phyloP scores from a whole-genome alignment of 2,888 invertebrate species.

The Amiota mariae region DNA sequence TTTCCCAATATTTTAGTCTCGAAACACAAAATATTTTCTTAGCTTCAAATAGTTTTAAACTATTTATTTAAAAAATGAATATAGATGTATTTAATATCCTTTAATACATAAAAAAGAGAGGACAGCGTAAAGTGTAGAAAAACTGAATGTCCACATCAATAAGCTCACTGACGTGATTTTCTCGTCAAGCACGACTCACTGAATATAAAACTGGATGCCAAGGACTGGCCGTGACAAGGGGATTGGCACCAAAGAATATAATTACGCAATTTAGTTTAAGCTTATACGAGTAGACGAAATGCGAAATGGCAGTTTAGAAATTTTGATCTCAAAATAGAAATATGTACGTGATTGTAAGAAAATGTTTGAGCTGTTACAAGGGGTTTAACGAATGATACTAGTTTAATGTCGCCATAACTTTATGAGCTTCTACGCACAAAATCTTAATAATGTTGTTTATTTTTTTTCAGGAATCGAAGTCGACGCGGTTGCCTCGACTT shows the following conservation, averaged over 20 bases:
- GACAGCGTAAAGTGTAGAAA: too few species aligned
- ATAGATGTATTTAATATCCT: too few species aligned
- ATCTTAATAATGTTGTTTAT: slow-evolving; percentile 6
- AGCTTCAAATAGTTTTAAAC: too few species aligned
- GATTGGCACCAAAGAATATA: slow-evolving; percentile 45
- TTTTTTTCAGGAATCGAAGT: slow-evolving; percentile 67
- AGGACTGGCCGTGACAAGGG: neutral
- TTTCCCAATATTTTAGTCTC: too few species aligned
- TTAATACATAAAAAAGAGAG: too few species aligned
- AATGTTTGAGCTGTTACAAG: too few species aligned
- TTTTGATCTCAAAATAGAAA: neutral
- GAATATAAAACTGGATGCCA: neutral
- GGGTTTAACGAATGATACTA: too few species aligned
- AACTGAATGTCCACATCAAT: too few species aligned
- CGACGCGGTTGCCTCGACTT: slow-evolving; percentile 70
- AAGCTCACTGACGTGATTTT: slow-evolving; percentile 40
- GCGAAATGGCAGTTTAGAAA: slow-evolving; percentile 11
- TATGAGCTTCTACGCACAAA: slow-evolving; percentile 10
- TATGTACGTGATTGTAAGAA: too few species aligned
- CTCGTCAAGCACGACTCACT: slow-evolving; percentile 47
- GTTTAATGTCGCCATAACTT: slow-evolving; percentile 12
- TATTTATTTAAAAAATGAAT: too few species aligned
- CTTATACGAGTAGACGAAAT: neutral
- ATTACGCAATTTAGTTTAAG: slow-evolving; percentile 45
- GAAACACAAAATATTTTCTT: too few species aligned